A percentile compares a stretch with the other conserved stretches of the same genome.
These are phyloP conservation scores for Heliconius erato DNA, from an alignment of 2,888 invertebrate genomes.

Conservation along the genomic window DNA sequence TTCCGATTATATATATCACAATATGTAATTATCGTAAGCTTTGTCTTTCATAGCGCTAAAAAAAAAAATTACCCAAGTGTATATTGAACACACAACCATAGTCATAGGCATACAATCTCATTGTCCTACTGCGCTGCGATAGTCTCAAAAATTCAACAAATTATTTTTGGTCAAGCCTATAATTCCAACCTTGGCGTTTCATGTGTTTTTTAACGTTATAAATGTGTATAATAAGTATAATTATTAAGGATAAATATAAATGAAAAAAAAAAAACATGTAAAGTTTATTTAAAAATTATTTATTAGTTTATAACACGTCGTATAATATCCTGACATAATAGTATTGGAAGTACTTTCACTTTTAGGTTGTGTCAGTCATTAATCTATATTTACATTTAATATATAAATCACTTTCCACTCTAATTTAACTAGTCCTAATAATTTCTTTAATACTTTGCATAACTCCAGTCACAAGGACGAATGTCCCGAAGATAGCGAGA, in stretches of 20 bases:
- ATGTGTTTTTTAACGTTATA: too few species aligned
- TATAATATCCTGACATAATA: background rate
- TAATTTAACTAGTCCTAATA: slow-evolving; percentile 57
- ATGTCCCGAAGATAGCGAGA: slow-evolving; percentile 86
- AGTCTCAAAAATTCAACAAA: too few species aligned
- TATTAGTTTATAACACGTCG: slow-evolving; percentile 1
- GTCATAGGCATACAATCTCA: too few species aligned
- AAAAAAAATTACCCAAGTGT: too few species aligned
- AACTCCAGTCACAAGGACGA: slow-evolving; percentile 89
- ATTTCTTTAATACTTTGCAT: slow-evolving; percentile 81
- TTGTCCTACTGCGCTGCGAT: too few species aligned
- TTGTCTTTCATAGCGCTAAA: too few species aligned
- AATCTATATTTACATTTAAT: slow-evolving; percentile 3
- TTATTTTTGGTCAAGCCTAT: too few species aligned
- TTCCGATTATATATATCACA: too few species aligned
- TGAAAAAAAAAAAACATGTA: background rate
- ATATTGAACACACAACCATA: too few species aligned
- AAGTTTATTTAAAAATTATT: background rate
- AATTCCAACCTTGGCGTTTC: too few species aligned
- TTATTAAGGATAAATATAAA: background rate
- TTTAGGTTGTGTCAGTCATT: background rate
- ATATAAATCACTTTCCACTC: slow-evolving; percentile 7
- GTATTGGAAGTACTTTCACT: background rate
- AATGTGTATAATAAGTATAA: too few species aligned
- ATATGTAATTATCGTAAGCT: too few species aligned